Percentiles rank a stretch among this genome's conserved stretches.
phyloP scores from a whole-genome alignment of 2,888 invertebrate genomes.

The Leptarthrus brevirostris region DNA sequence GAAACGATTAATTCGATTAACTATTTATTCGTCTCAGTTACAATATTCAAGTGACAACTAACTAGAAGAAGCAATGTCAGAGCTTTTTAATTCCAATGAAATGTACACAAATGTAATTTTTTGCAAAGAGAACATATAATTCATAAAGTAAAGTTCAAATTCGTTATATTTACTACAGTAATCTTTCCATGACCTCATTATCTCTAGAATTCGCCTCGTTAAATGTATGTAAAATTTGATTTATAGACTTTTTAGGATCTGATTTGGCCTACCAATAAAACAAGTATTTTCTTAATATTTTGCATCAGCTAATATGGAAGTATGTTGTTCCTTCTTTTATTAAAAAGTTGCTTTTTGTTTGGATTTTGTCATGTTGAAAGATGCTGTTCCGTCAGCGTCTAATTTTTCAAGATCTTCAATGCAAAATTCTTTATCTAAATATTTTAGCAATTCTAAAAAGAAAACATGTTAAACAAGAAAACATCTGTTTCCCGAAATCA shows the following conservation, averaged over 20 bases:
- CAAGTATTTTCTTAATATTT: constrained; percentile 11
- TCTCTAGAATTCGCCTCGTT: constrained; percentile 39
- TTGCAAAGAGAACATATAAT: too few species aligned
- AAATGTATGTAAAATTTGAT: constrained; percentile 46
- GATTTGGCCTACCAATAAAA: constrained; percentile 13
- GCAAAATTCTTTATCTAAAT: constrained; percentile 2
- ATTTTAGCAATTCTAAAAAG: constrained; percentile 38
- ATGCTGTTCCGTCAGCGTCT: constrained; percentile 35
- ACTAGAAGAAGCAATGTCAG: too few species aligned
- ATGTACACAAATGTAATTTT: too few species aligned
- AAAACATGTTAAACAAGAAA: background rate
- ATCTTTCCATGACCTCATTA: constrained; percentile 38
- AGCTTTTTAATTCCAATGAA: too few species aligned
- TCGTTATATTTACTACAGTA: too few species aligned
- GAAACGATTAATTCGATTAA: too few species aligned
- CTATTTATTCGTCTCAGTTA: too few species aligned
- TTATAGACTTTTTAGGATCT: constrained; percentile 8
- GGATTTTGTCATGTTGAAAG: background rate
- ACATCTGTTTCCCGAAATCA: background rate
- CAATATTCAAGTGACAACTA: too few species aligned
- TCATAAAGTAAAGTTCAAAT: too few species aligned
- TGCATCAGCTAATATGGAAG: background rate
- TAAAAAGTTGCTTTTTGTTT: background rate
- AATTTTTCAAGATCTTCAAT: constrained; percentile 7
- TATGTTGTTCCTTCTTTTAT: background rate